Base-by-base conservation (phyloP, 2,888 invertebrate species). In the Thereva unica region DNA sequence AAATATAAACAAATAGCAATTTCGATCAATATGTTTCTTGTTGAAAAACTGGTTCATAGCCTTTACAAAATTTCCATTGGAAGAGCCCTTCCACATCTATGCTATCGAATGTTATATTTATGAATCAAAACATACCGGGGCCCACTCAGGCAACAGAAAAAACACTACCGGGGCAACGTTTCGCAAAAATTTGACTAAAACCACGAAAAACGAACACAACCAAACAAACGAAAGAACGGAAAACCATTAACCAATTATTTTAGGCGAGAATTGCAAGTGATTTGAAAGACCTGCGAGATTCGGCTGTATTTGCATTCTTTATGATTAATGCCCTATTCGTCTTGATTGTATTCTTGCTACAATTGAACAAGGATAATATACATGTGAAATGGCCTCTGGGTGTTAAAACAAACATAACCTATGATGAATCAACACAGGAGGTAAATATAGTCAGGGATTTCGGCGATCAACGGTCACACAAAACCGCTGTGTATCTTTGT, bases 271-370 rank as follows among this genome's bases (percentile, higher is more conserved):
- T 95, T 82, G 90, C 93, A 76, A 85, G 83, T 81, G 95, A 95
- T 83, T 86, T 98, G 80, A 92, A 93, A 86, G 96, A 95, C 81
- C 86, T 98, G 76, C 87, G 97, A 79, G 95, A 97, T 85, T 91
- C 93, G 76, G 93, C 93, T 73, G 95, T 95, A 71, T 96, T 97
- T 84, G 93, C 90, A 75, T 97, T 98, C 87, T 93, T 97, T 86
- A 98, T 99, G 97, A 83, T 95, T 83, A 99, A 99, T 85, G 95
- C 97, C 74, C 89, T 98, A 77, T 99, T 98, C 89, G 96, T 98
- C 77, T 89, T 98, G 81, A 95, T 97, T 84, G 96, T 99, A 75
- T 95, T 98, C 85, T 90, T 98, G 82, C 90, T 99, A 80, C 98
- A 98, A 85, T 87, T 97, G 83, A 96, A 97, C 86, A 97, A 97